Percentiles rank a stretch among this genome's conserved stretches.
These are phyloP conservation scores for Champsocephalus esox DNA, from an alignment of 2,797 vertebrate species.

Conservation along the genomic window DNA sequence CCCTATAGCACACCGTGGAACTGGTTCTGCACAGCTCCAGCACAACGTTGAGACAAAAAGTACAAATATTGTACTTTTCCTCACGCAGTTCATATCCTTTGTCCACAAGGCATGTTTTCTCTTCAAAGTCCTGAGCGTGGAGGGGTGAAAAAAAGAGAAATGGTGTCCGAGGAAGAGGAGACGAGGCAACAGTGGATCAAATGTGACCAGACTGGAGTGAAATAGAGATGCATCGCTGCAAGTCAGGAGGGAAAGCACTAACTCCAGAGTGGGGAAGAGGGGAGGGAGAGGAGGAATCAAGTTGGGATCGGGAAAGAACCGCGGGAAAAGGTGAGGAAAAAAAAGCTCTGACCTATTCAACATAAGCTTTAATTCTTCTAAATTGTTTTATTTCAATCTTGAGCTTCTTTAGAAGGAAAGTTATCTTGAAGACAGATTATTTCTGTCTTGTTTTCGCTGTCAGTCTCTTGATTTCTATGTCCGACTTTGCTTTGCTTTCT, in stretches of 20 bases:
- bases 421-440: not conserved
- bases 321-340: constrained; percentile 65
- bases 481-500: constrained; percentile 39
- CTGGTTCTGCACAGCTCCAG: constrained; percentile 66
- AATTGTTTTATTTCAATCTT: constrained; percentile 25
- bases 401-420: constrained; percentile 13
- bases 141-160: constrained; percentile 63
- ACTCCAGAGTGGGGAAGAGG: constrained; percentile 67
- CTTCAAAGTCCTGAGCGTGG: constrained; percentile 56
- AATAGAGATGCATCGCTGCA: constrained; percentile 71
- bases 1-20: constrained; percentile 55
- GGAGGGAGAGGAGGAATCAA: constrained; percentile 69
- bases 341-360: constrained; percentile 42
- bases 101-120: constrained; percentile 66
- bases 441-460: constrained; percentile 28
- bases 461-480: constrained; percentile 34
- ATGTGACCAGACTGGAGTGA: constrained; percentile 70
- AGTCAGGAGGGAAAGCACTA: constrained; percentile 65
- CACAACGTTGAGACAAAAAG: constrained; percentile 28
- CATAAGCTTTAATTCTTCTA: constrained; percentile 59
- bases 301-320: constrained; percentile 69
- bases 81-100: constrained; percentile 67
- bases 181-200: constrained; percentile 68
- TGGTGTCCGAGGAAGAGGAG: constrained; percentile 56
- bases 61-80: constrained; percentile 54